Percentiles rank a stretch among this genome's conserved stretches.
Conservation (phyloP, 2,113 vertebrate genomes). For the Cavia porcellus region DNA sequence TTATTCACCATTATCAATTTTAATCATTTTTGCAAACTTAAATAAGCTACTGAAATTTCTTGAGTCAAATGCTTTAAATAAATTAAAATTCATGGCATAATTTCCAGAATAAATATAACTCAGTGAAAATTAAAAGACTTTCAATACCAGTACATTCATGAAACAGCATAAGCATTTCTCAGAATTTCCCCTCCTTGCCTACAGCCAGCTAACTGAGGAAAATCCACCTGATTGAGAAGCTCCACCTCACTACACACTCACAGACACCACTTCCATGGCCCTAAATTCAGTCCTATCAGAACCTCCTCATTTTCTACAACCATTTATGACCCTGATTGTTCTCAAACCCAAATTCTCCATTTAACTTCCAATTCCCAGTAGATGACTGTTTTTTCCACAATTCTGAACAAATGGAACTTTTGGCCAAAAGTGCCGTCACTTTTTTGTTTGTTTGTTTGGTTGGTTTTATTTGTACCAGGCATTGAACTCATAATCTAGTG, state of each 20-base stretch:
- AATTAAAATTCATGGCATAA: not conserved
- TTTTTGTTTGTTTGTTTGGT: not conserved
- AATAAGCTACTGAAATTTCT: conserved; percentile 6
- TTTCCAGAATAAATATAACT: not conserved
- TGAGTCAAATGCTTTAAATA: conserved; percentile 32
- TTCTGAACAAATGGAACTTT: not conserved
- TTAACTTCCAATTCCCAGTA: not conserved
- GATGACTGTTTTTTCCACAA: not conserved
- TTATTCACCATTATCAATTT: not conserved
- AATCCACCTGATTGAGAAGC: not conserved
- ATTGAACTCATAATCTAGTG: no score
- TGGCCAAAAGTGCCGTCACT: not conserved
- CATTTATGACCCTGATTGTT: not conserved
- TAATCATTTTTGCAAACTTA: conserved; percentile 3
- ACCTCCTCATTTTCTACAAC: not conserved
- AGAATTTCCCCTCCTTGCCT: not conserved
- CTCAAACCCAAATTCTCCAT: not conserved
- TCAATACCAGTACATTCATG: not conserved
- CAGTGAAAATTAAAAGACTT: not conserved
- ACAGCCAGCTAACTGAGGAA: not conserved
- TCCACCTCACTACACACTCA: no score
- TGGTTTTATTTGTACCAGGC: no score
- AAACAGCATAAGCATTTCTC: not conserved
- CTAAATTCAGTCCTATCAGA: not conserved
- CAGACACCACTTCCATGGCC: not conserved